A percentile compares a stretch with the other conserved stretches of the same genome.
Conservation (phyloP, 1,140 invertebrate species). For the Calliphora vicina region DNA sequence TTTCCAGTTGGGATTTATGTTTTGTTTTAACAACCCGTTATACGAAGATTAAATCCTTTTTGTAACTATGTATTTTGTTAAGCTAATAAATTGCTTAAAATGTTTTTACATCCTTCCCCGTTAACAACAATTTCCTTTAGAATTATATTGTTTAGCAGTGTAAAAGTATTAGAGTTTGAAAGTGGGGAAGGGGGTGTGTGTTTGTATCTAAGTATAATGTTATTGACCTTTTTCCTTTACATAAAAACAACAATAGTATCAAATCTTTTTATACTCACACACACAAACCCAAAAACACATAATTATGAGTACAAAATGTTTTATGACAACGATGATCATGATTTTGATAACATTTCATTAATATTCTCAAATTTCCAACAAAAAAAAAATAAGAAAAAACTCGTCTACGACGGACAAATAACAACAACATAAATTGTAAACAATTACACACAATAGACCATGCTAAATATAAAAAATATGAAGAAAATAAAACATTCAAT, state of each 20-base stretch:
- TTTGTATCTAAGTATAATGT: background rate
- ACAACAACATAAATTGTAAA: background rate
- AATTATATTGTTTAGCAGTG: too few relatives aligned
- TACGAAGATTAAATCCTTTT: background rate
- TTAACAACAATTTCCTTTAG: background rate
- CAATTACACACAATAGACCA: background rate
- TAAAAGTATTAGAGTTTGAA: background rate
- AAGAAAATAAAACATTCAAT: too few relatives aligned
- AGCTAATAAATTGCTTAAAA: background rate
- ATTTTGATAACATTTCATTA: constrained; percentile 4
- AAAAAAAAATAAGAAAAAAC: background rate
- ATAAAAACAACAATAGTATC: background rate
- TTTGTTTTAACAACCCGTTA: background rate
- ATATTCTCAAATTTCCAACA: background rate
- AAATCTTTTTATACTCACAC: too few relatives aligned
- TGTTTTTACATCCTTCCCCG: background rate
- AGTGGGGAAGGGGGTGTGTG: background rate
- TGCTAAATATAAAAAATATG: background rate
- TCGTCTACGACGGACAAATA: background rate
- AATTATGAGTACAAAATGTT: background rate
- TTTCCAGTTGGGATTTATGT: background rate
- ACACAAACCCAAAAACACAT: background rate
- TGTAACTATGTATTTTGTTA: background rate
- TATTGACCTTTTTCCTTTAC: background rate
- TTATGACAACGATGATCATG: background rate